A percentile compares a stretch with the other conserved stretches of the same genome.
phyloP scores from a whole-genome alignment of 2,113 vertebrate genomes.

The Cebus imitator region DNA sequence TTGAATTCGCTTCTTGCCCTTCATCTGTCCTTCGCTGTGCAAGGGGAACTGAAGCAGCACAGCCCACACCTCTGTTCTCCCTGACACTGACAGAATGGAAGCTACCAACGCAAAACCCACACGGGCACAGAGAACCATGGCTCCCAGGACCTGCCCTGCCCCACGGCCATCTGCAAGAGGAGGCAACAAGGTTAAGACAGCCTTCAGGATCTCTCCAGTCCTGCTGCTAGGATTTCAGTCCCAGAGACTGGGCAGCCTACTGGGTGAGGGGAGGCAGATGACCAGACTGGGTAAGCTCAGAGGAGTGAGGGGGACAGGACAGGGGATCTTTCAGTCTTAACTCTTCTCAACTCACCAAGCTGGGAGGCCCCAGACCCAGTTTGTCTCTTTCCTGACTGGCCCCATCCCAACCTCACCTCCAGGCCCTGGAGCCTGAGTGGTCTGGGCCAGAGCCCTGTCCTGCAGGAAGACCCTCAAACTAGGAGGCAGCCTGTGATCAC shows the following conservation, averaged over 20 bases:
- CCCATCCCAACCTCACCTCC: neutral
- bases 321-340: neutral
- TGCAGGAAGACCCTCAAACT: neutral
- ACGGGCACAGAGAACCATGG: neutral
- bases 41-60: neutral
- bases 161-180: neutral
- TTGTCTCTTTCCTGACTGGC: neutral
- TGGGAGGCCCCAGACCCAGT: neutral
- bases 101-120: neutral
- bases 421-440: neutral
- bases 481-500: fast-evolving
- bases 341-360: neutral
- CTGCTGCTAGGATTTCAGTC: neutral
- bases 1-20: neutral
- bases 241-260: fast-evolving
- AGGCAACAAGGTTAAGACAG: too few relatives aligned
- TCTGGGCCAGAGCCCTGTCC: neutral
- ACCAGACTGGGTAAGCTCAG: neutral
- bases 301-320: too few relatives aligned
- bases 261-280: neutral
- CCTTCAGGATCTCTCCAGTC: neutral
- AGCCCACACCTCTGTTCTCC: conserved; percentile 37
- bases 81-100: conserved; percentile 17
- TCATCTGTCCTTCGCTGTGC: neutral
- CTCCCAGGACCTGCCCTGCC: neutral